These are phyloP conservation scores for Campylomormyrus numenius DNA, from an alignment of 2,113 vertebrate species.

Conservation along the genomic window DNA sequence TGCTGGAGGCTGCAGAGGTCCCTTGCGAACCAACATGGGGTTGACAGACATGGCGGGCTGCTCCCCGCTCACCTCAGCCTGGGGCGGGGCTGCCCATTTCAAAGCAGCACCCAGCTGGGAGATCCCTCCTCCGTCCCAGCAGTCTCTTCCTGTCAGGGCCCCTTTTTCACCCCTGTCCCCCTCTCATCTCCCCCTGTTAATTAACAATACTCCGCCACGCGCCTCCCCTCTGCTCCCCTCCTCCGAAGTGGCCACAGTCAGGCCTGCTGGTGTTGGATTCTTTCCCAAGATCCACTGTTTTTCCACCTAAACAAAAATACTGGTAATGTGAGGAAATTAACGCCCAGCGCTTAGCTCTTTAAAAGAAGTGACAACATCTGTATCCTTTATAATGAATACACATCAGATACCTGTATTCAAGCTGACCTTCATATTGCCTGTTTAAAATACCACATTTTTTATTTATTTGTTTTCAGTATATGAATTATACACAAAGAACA, in stretches of 20 bases:
- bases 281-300: neutral
- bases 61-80: neutral
- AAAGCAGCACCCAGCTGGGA: conserved; percentile 37
- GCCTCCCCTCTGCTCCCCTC: neutral
- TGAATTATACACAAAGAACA: neutral
- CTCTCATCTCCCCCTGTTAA: conserved; percentile 16
- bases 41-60: neutral
- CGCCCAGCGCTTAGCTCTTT: neutral
- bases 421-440: neutral
- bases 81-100: conserved; percentile 24
- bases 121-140: conserved; percentile 27
- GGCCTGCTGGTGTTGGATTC: neutral
- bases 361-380: neutral
- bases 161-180: neutral
- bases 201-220: conserved; percentile 12
- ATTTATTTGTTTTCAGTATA: neutral
- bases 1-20: neutral
- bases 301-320: neutral
- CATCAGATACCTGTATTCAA: neutral
- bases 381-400: neutral
- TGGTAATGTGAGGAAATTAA: neutral
- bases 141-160: conserved; percentile 34
- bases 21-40: neutral
- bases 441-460: neutral
- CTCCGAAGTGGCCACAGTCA: neutral